Evolutionary conservation across 2,113 vertebrate species (phyloP).

Genomic region (Sinosuthora webbiana): DNA sequence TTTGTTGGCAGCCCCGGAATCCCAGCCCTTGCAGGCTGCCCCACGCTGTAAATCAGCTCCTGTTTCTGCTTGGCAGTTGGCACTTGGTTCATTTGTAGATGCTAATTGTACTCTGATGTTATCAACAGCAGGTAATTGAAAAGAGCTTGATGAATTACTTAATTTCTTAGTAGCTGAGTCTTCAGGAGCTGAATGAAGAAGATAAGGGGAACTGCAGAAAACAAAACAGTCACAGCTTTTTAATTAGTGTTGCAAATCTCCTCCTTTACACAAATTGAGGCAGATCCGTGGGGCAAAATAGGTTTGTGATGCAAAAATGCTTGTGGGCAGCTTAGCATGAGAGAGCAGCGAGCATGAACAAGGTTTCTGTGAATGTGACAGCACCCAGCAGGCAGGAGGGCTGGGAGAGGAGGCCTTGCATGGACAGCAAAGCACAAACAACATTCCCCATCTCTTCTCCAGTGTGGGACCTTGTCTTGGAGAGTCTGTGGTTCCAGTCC

Average conservation of each 20-base stretch:
- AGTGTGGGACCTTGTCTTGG: neutral
- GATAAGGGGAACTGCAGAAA: slow-evolving; percentile 80
- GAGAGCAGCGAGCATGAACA: neutral
- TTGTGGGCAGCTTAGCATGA: neutral
- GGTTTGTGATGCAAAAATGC: slow-evolving; percentile 46
- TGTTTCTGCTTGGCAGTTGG: slow-evolving; percentile 72
- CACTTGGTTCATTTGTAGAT: slow-evolving; percentile 76
- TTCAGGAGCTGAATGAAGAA: slow-evolving; percentile 86
- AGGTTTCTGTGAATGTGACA: neutral
- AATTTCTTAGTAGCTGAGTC: slow-evolving; percentile 92
- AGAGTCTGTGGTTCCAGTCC: neutral
- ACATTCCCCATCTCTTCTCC: neutral
- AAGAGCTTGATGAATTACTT: slow-evolving; percentile 95
- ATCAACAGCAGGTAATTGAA: slow-evolving; percentile 92
- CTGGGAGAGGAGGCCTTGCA: neutral
- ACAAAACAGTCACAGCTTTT: slow-evolving; percentile 75
- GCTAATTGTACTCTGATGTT: slow-evolving; percentile 89
- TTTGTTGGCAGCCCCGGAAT: slow-evolving; percentile 52
- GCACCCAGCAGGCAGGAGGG: neutral
- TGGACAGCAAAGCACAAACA: neutral
- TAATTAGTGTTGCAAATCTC: slow-evolving; percentile 73
- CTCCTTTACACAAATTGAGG: slow-evolving; percentile 59
- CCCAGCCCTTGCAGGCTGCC: slow-evolving; percentile 49
- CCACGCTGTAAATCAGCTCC: slow-evolving; percentile 69
- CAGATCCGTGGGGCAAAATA: neutral